Base-by-base conservation (phyloP, 2,113 vertebrate species). In the Rhombomys opimus region DNA sequence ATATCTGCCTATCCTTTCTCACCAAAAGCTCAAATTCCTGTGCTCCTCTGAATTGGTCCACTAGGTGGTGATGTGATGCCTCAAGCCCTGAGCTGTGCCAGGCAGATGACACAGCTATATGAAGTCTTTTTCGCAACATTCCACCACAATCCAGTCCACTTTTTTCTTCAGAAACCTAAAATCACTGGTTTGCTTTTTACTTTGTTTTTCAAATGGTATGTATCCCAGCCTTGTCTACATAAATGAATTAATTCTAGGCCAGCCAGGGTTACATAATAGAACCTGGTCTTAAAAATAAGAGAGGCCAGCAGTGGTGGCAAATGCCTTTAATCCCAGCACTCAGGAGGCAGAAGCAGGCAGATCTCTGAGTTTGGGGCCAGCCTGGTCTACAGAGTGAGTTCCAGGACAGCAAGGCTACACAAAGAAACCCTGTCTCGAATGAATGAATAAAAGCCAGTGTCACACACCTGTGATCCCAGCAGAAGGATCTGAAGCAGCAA, bases 31-130 rank as follows among this genome's bases (percentile, higher is more conserved):
- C n/a, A 2, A 50, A 63, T 73, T 57, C 57, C 70, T 65, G 41
- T 35, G 54, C 46, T 70, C 89, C 72, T 70, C 93, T 6, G 70
- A 70, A 75, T 25, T 90, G 14, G 22, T 18, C 54, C 93, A 73
- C 87, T 50, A 92, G 86, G 63, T 89, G 89, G 82, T 1, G 0
- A 87, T 32, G 13, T 23, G 76, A 32, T 2, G 11, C 59, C 59
- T 50, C 41, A 35, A 41, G 13, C n/a, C 67, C 89, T 25, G 67
- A 82, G 70, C 8, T 1, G 20, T 32, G 8, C 25, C 23, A 17
- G n/a, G 4, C 18, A n/a, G 54, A 52, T 41, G 1, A 15, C 0
- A 54, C 2, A 75, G 18, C 57, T 50, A 17, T 14, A 5, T 41
- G n/a, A 54, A 14, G 32, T 57, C 15, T 59, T 8, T 50, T 67